These are phyloP conservation scores for Kryptolebias ocellatus DNA, from an alignment of 2,797 vertebrate species.

Conservation along the genomic window DNA sequence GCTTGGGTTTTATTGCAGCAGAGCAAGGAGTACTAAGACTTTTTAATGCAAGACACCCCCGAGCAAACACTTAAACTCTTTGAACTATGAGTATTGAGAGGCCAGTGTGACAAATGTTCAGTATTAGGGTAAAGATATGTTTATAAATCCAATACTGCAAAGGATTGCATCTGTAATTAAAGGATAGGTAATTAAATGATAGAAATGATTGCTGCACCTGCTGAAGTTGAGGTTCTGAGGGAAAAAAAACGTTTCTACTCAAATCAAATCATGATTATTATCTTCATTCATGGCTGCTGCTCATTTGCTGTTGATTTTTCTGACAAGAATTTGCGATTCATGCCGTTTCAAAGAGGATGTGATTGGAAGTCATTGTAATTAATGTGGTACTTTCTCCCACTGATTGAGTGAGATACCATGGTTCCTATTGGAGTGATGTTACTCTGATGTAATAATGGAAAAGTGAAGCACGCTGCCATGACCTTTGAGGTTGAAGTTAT, in stretches of 20 bases:
- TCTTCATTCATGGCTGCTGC: slow-evolving; percentile 37
- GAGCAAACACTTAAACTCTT: slow-evolving; percentile 54
- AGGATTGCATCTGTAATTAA: slow-evolving; percentile 8
- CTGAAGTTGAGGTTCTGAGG: slow-evolving; percentile 17
- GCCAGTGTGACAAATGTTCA: slow-evolving; percentile 37
- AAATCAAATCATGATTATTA: slow-evolving; percentile 51
- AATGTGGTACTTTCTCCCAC: slow-evolving; percentile 29
- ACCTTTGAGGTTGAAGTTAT: slow-evolving; percentile 27
- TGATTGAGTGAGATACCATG: slow-evolving; percentile 39
- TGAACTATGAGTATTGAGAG: slow-evolving; percentile 34
- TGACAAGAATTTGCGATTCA: slow-evolving; percentile 33
- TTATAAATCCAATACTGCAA: slow-evolving; percentile 36
- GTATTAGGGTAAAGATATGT: slow-evolving; percentile 39
- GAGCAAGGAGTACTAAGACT: slow-evolving; percentile 61
- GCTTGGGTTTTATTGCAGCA: slow-evolving; percentile 75
- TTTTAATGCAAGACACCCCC: slow-evolving; percentile 65
- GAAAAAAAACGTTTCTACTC: slow-evolving; percentile 20
- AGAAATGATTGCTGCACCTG: slow-evolving; percentile 8
- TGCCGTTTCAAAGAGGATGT: slow-evolving; percentile 25
- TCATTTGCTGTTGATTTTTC: slow-evolving; percentile 24
- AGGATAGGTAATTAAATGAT: slow-evolving; percentile 22
- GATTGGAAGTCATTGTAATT: slow-evolving; percentile 28
- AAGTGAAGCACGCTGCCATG: slow-evolving; percentile 16
- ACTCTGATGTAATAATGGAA: slow-evolving; percentile 46
- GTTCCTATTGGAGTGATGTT: slow-evolving; percentile 27